A percentile compares a stretch with the other conserved stretches of the same genome.
phyloP scores from a whole-genome alignment of 2,797 vertebrate genomes.

The Hylomyscus alleni region DNA sequence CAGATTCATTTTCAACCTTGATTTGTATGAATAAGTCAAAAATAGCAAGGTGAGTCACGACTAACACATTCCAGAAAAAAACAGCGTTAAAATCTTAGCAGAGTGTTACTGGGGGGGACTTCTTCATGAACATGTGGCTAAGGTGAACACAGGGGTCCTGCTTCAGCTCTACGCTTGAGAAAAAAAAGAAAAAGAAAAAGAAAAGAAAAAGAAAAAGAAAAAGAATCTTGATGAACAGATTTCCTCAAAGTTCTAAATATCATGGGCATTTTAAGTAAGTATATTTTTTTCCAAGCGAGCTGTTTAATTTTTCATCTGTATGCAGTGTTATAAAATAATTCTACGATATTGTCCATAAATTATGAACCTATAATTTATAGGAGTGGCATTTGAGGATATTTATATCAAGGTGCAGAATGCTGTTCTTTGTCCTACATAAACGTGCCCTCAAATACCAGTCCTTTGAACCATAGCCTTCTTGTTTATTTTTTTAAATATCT shows the following conservation, averaged over 20 bases:
- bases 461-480: constrained; percentile 60
- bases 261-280: constrained; percentile 50
- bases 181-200: not conserved
- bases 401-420: not conserved
- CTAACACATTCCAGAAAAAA: not conserved
- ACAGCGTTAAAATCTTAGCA: not conserved
- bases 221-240: constrained; percentile 52
- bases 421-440: constrained; percentile 65
- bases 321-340: not conserved
- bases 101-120: not conserved
- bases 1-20: not conserved
- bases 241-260: constrained; percentile 60
- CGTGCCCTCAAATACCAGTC: constrained; percentile 50
- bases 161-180: not conserved
- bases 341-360: constrained; percentile 30
- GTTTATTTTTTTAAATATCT: constrained; percentile 76
- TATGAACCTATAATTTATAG: constrained; percentile 37
- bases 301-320: not conserved
- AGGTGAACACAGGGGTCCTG: not conserved
- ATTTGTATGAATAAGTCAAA: not conserved
- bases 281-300: constrained; percentile 46
- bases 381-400: not conserved
- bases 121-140: not conserved
- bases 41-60: not conserved
- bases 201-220: constrained; percentile 17